Evolutionary conservation across 2,888 invertebrate genomes (phyloP).

Genomic region (Ectemnius continuus): DNA sequence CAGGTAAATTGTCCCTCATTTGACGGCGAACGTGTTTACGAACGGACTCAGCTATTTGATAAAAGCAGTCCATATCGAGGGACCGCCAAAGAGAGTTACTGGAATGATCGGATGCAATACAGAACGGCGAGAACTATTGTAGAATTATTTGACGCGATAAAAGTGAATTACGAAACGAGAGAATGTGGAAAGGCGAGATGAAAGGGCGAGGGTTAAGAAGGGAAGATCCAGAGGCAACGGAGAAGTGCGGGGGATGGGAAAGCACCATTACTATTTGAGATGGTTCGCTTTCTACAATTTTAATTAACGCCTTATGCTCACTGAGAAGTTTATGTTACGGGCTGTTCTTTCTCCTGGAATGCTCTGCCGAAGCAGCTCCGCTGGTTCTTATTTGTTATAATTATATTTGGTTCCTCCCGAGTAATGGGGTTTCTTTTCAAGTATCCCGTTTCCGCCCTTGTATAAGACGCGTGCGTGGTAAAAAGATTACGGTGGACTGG

Average conservation of each 20-base stretch:
- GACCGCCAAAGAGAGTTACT: conserved; percentile 54
- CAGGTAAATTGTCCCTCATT: conserved; percentile 28
- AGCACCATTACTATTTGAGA: too few species aligned
- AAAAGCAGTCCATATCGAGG: conserved; percentile 13
- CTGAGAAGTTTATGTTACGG: too few species aligned
- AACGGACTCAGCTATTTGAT: conserved; percentile 19
- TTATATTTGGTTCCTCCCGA: too few species aligned
- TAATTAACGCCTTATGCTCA: too few species aligned
- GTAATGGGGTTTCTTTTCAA: too few species aligned
- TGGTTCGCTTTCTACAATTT: too few species aligned
- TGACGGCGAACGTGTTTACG: conserved; percentile 15
- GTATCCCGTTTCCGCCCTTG: not conserved
- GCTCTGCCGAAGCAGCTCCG: too few species aligned
- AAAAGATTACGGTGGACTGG: conserved; percentile 7
- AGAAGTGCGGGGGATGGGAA: not conserved
- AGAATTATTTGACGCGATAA: conserved; percentile 49
- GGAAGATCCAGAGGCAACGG: conserved; percentile 15
- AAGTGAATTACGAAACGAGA: not conserved
- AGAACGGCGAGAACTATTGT: conserved; percentile 64
- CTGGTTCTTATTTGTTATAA: too few species aligned
- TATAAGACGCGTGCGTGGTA: conserved; percentile 3
- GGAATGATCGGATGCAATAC: conserved; percentile 72
- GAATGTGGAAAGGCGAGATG: conserved; percentile 15
- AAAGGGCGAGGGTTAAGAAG: conserved; percentile 17
- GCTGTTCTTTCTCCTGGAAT: too few species aligned